Base-by-base conservation (phyloP, 2,888 invertebrate species). In the Ormyrus labotus region DNA sequence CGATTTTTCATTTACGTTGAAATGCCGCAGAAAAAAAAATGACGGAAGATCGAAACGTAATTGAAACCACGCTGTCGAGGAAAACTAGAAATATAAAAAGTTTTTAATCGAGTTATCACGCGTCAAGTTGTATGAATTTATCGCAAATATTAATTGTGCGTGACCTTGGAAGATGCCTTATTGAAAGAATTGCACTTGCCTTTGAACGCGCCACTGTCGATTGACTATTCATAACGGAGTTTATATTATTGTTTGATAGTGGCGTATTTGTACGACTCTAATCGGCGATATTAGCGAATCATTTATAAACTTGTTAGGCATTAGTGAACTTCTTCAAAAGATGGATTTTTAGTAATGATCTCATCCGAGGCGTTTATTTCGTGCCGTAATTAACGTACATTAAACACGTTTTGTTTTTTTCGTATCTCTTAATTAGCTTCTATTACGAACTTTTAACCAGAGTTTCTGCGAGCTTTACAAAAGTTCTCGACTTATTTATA, bases 231-330 rank as follows among this genome's bases (percentile, higher is more conserved):
- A 80, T 80, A 6, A 11, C 4, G n/a, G 10, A 13, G 10, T 63
- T 58, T 13, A 57, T 68, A 45, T 65, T 55, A 72, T 48, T 72
- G 58, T 70, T 77, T 70, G 34, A 77, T 77, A 75, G 58, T 70
- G 63, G 69, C 69, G 55, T 57, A 64, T 69, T 63, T 55, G 34
- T 70, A 51, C 13, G 67, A 60, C 67, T 53, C 60, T 60, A 67
- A 75, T 68, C 11, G 50, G 74, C 69, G 48, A 69, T 67, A 60
- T 78, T 74, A 69, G 55, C 34, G 10, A 45, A 53, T 74, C 63
- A 53, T 79, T 79, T 64, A 13, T 63, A 74, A 79, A 69, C n/a
- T 51, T 58, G 69, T 79, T 69, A 74, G 67, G 76, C 34, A 6
- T 53, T 71, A 4, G 6, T 58, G 60, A 50, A 69, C 67, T 50